Evolutionary conservation across 2,113 vertebrate genomes (phyloP), one percentile per base, ranked within the genome.

Genomic region (Odontophorus gujanensis): DNA sequence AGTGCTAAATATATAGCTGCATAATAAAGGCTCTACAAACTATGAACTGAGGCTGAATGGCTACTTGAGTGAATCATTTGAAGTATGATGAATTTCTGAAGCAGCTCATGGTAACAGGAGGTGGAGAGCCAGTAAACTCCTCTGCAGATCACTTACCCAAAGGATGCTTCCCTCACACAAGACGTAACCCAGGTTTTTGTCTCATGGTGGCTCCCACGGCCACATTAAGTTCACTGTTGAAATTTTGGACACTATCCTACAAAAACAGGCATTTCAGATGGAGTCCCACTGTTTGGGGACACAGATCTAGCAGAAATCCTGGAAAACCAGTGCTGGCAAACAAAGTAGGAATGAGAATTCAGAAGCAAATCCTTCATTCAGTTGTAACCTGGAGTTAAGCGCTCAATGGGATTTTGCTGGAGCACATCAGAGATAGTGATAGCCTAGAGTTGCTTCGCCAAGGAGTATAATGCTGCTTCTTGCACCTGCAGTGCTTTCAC

Each of bases 21-120:
- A 85, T 84, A 92, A 91, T 95, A 91, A 95, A 90, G 85, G 65
- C 91, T 83, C 82, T 83, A 89, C 92, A 79, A 43, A 93, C 94
- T 92, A 91, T 95, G 95, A 94, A 95, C 78, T 83, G 83, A 61
- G 92, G 17, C 71, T 91, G 80, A 96, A 90, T 90, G 87, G 90
- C n/a, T 63, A 61, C 94, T 95, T 73, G 94, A 95, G 89, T 94
- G 94, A 87, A 95, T 95, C 85, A 36, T 81, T 94, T 92, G 81
- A 81, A 95, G 91, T 22, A 32, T 3, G 11, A 81, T 90, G 94
- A 22, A 92, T 95, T 96, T 95, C 91, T 88, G 87, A 84, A 83
- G 95, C 81, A 51, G 93, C 51, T 93, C 48, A 2, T 7, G 10
- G 81, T 92, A 93, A 67, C 75, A 83, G 87, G 89, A 92, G 89